Base-by-base conservation (phyloP, 2,888 invertebrate genomes). In the Helicoverpa assulta region DNA sequence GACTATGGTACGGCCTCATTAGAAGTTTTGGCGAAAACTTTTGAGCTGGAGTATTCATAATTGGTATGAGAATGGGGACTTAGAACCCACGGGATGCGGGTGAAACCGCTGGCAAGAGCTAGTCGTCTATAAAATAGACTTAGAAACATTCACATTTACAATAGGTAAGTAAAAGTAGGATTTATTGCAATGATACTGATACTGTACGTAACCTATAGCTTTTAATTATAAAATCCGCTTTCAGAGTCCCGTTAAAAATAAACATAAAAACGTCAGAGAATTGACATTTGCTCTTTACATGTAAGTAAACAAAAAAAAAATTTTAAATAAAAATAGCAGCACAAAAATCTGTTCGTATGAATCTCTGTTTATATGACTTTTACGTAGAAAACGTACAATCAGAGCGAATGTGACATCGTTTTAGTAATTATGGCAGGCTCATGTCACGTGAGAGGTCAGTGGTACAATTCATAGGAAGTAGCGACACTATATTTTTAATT, bases 401-500 rank as follows among this genome's bases (percentile, higher is more conserved):
- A 60, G 33, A 10, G 40, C 16, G 16, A 60, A 63, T 67, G 62
- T 53, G 58, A 64, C 66, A 61, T 70, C 68, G 64, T 67, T 67
- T 66, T 62, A 59, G 67, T 78, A 80, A 78, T 76, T 68, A 80
- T 54, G 33, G 53, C 53, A 21, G 59, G 59, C 77, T 65, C 80
- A 71, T 80, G 67, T 66, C 77, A 68, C 71, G 10, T 16, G 47
- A 47, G 54, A 33, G 10, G 26, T 40, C 19, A 6, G 33, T 0
- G 53, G 64, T 0, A 5, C 37, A 19, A 43, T 43, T 61, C 8
- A 69, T 43, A 60, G 52, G 66, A 29, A n/a, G 12, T 3, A 61
- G 80, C 76, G 72, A 16, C 1, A 1, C 4, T 14, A 14, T 0
- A 14, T 14, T 40, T 40, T 40, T 40, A 14, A 12, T 2, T 21